A percentile compares a stretch with the other conserved stretches of the same genome.
Conservation (phyloP, 1,140 invertebrate genomes). For the Wasmannia auropunctata region DNA sequence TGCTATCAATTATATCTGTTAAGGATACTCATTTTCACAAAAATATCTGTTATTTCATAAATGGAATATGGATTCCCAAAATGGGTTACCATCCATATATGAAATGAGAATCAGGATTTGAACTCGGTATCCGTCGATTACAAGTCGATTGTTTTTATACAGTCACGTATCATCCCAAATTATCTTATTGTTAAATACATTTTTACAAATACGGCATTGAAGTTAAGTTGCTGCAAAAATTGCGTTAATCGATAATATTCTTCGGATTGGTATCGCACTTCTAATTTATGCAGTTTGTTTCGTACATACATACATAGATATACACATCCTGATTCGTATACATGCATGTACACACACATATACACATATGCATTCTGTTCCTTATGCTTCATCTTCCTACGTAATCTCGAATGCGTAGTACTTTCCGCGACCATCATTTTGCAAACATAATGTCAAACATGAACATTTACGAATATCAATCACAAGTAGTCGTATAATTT, state of each 20-base stretch:
- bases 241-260: slow-evolving; percentile 21
- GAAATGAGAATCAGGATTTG: too few species aligned
- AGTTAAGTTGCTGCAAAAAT: not conserved
- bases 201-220: slow-evolving; percentile 5
- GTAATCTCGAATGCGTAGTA: slow-evolving; percentile 43
- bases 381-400: slow-evolving; percentile 71
- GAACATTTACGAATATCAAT: not conserved
- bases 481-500: slow-evolving; percentile 4
- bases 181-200: slow-evolving; percentile 17
- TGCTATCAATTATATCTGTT: slow-evolving; percentile 4
- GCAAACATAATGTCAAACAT: not conserved
- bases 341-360: slow-evolving; percentile 54
- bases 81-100: too few species aligned
- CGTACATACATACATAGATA: slow-evolving; percentile 66
- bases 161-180: too few species aligned
- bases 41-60: slow-evolving; percentile 28
- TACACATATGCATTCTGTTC: slow-evolving; percentile 68
- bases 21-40: slow-evolving; percentile 31
- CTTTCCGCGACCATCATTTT: slow-evolving; percentile 1
- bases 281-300: slow-evolving; percentile 65
- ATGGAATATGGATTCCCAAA: too few species aligned
- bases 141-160: too few species aligned
- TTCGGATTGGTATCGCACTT: slow-evolving; percentile 56
- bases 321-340: slow-evolving; percentile 2
- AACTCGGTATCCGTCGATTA: too few species aligned